Evolutionary conservation across 2,888 invertebrate genomes (phyloP).

Genomic region (Erebia ligea): DNA sequence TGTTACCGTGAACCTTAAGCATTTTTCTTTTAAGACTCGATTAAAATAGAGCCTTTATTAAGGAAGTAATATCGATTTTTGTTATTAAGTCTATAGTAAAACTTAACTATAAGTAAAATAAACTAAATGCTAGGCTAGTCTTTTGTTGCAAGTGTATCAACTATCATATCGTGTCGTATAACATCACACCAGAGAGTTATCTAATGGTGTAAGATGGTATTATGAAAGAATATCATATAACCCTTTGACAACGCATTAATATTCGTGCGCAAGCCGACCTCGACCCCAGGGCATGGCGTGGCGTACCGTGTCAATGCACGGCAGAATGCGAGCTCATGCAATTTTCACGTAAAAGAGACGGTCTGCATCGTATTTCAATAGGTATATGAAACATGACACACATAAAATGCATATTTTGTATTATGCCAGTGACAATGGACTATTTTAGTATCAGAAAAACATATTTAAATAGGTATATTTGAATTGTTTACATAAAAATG

Average conservation of each 20-base stretch:
- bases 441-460: background rate
- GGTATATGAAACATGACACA: background rate
- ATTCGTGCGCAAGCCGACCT: constrained; percentile 41
- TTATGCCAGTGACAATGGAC: background rate
- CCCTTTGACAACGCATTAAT: constrained; percentile 44
- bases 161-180: no score
- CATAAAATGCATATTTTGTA: constrained; percentile 1
- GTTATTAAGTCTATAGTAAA: no score
- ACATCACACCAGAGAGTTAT: background rate
- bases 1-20: no score
- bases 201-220: background rate
- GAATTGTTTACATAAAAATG: no score
- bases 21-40: no score
- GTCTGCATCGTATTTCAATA: constrained; percentile 21
- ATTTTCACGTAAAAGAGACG: constrained; percentile 39
- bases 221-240: constrained; percentile 42
- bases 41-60: no score
- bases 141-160: no score
- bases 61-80: no score
- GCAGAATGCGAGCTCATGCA: constrained; percentile 42
- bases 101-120: no score
- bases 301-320: constrained; percentile 46
- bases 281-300: constrained; percentile 42
- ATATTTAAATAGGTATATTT: no score
- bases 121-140: no score